Conservation (phyloP, 2,797 vertebrate genomes). For the Scarus forsteni region DNA sequence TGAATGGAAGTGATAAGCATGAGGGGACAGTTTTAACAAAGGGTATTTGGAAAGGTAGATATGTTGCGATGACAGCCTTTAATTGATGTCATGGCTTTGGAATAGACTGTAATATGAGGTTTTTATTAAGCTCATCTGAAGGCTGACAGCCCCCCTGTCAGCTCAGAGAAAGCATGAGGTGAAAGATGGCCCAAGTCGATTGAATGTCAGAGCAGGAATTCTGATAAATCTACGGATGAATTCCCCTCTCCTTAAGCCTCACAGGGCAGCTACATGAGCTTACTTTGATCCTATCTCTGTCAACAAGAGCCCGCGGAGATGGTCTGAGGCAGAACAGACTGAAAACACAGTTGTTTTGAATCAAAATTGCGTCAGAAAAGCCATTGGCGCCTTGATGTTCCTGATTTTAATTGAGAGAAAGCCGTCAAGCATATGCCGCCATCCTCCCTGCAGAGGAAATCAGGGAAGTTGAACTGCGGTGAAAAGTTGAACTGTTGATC, state of each 20-base stretch:
- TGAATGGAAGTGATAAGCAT: slow-evolving; percentile 55
- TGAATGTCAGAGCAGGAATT: slow-evolving; percentile 22
- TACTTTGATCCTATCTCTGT: slow-evolving; percentile 32
- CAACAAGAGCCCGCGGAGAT: slow-evolving; percentile 20
- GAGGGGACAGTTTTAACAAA: slow-evolving; percentile 57
- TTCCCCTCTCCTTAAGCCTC: background rate
- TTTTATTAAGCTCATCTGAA: slow-evolving; percentile 60
- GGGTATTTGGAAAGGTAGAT: slow-evolving; percentile 50
- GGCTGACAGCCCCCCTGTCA: slow-evolving; percentile 39
- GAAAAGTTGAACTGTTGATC: slow-evolving; percentile 51
- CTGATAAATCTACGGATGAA: slow-evolving; percentile 9
- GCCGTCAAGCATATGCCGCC: slow-evolving; percentile 41
- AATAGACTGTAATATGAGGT: slow-evolving; percentile 40
- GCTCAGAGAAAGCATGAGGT: slow-evolving; percentile 21
- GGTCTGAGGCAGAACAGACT: slow-evolving; percentile 22
- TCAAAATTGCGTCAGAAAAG: slow-evolving; percentile 39
- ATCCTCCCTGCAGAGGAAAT: slow-evolving; percentile 47
- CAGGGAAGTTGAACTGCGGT: slow-evolving; percentile 50
- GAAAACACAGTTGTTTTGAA: slow-evolving; percentile 29
- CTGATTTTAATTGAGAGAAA: slow-evolving; percentile 66
- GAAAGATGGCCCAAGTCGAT: slow-evolving; percentile 23
- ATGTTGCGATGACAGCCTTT: slow-evolving; percentile 60
- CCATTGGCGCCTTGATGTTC: slow-evolving; percentile 36
- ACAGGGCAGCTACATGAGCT: slow-evolving; percentile 4
- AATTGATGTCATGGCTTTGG: slow-evolving; percentile 66